Evolutionary conservation across 1,140 invertebrate species (phyloP).

Genomic region (Oncopodura yosiiana): DNA sequence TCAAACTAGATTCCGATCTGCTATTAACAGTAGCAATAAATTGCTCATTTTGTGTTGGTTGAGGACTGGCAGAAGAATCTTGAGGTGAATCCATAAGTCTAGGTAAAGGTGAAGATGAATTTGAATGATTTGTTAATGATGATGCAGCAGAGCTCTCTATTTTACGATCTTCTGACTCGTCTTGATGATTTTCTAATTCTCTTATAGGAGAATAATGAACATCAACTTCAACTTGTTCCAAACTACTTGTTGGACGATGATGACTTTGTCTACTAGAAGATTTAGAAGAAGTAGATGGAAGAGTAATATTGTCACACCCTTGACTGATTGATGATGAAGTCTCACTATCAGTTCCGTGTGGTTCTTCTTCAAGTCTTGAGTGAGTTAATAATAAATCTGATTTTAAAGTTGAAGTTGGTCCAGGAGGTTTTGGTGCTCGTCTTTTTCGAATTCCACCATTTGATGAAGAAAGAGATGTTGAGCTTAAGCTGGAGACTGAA

Average conservation of each 20-base stretch:
- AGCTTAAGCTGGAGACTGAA: constrained; percentile 26
- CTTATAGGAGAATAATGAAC: not conserved
- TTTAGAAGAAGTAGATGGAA: not conserved
- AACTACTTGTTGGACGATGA: not conserved
- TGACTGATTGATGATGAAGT: constrained; percentile 7
- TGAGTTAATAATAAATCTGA: too few relatives aligned
- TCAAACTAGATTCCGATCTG: too few relatives aligned
- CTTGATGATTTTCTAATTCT: not conserved
- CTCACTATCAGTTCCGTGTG: constrained; percentile 8
- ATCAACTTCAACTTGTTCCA: constrained; percentile 10
- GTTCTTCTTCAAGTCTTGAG: constrained; percentile 33
- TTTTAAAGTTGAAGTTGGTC: not conserved
- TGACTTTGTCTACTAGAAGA: not conserved
- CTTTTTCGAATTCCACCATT: constrained; percentile 26
- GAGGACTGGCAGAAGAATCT: too few relatives aligned
- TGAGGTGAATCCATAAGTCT: not conserved
- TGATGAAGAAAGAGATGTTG: constrained; percentile 30
- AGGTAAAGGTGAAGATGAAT: constrained; percentile 22
- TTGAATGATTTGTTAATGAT: not conserved
- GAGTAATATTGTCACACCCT: not conserved
- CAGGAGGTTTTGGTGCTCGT: constrained; percentile 27
- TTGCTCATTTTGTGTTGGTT: too few relatives aligned
- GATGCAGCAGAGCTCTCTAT: not conserved
- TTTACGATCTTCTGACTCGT: not conserved
- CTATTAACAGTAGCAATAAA: too few relatives aligned